These are phyloP conservation scores for Ciona savignyi DNA, from an alignment of 23 tunicate genomes.

Conservation along the genomic window DNA sequence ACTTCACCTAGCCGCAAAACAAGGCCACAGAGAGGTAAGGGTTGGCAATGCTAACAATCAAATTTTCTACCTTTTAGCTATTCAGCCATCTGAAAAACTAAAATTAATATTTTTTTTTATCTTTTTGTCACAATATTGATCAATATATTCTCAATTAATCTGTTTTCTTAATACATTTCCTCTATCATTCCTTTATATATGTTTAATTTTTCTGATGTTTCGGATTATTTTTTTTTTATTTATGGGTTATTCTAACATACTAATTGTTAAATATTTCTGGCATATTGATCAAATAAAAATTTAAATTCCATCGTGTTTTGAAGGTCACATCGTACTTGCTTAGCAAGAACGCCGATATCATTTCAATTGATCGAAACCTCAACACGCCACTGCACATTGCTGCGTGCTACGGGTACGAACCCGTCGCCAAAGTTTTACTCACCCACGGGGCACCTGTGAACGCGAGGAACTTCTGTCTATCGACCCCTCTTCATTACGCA, in stretches of 20 bases:
- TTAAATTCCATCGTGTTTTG: too few relatives aligned
- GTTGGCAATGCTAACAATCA: neutral
- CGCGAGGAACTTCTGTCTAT: constrained; percentile 13
- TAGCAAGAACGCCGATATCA: constrained; percentile 40
- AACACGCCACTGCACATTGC: constrained; percentile 53
- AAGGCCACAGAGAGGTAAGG: constrained; percentile 41
- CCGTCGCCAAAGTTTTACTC: constrained; percentile 20
- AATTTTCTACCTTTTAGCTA: neutral
- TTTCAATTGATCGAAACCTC: constrained; percentile 49
- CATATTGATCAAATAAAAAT: too few relatives aligned
- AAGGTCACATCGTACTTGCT: constrained; percentile 40
- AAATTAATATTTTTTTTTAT: too few relatives aligned
- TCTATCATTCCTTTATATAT: too few relatives aligned
- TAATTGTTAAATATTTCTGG: too few relatives aligned
- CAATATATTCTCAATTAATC: too few relatives aligned
- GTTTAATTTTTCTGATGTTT: too few relatives aligned
- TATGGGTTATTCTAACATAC: too few relatives aligned
- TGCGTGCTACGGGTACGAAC: constrained; percentile 32
- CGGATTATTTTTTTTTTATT: too few relatives aligned
- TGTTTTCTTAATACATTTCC: too few relatives aligned
- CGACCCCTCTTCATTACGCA: constrained; percentile 55
- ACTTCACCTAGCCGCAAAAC: constrained; percentile 48
- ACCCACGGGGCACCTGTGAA: constrained; percentile 39
- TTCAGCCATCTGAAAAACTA: too few relatives aligned
- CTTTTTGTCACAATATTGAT: too few relatives aligned